These are phyloP conservation scores for Talpa occidentalis DNA, from an alignment of 2,113 vertebrate genomes.

Conservation along the genomic window DNA sequence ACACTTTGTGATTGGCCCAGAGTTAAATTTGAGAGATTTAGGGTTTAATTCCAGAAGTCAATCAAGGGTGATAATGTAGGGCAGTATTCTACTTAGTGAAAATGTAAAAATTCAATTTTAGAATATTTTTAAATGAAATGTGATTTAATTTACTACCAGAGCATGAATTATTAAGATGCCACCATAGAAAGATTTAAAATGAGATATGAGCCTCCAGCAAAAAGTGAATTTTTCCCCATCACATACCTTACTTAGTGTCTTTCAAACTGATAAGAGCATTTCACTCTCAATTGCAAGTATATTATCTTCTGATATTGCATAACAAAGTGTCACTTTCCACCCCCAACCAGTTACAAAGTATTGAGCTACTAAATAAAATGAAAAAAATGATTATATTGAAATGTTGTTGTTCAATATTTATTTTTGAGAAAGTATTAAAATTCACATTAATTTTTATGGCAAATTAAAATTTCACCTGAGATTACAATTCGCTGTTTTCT, in stretches of 20 bases:
- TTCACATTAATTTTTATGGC: neutral
- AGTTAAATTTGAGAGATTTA: neutral
- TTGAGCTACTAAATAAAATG: neutral
- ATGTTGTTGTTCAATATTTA: neutral
- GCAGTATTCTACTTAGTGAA: neutral
- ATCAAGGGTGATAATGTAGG: neutral
- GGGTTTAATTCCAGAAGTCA: neutral
- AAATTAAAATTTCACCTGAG: slow-evolving; percentile 79
- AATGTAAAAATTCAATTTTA: neutral
- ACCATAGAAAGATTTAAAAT: neutral
- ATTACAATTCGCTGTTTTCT: slow-evolving; percentile 82
- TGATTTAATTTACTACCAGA: neutral
- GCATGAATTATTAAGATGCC: neutral
- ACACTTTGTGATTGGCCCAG: neutral
- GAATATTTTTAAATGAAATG: neutral
- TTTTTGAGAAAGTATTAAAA: slow-evolving; percentile 58
- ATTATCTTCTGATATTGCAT: neutral
- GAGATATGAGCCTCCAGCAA: neutral
- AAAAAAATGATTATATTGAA: neutral
- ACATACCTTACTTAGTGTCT: neutral
- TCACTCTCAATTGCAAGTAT: neutral
- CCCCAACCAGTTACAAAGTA: neutral
- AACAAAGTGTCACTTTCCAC: neutral
- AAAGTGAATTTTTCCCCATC: neutral
- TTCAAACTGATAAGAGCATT: neutral